A percentile compares a stretch with the other conserved stretches of the same genome.
phyloP scores from a whole-genome alignment of 92 coral and sea anemone species.

The Zoanthus solanderi region DNA sequence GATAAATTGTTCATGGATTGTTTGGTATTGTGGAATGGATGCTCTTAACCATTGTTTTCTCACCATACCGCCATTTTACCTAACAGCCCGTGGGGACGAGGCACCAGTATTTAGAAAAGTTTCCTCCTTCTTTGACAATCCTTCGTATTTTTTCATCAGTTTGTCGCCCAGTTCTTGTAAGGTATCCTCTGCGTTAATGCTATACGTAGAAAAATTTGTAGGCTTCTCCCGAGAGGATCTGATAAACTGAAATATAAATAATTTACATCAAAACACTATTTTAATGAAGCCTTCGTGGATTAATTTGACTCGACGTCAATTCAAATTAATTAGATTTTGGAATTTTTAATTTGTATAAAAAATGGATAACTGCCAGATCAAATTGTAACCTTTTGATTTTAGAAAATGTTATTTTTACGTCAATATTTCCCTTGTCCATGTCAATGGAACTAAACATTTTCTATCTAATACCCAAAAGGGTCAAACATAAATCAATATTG shows the following conservation, averaged over 20 bases:
- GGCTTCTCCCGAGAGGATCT: conserved; percentile 47
- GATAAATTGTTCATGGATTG: background rate
- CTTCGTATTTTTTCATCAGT: conserved; percentile 43
- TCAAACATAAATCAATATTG: no score
- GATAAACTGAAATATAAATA: conserved; percentile 37
- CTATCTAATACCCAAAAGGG: background rate
- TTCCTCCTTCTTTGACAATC: conserved; percentile 43
- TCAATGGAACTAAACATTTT: background rate
- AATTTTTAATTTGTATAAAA: background rate
- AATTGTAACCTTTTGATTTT: background rate
- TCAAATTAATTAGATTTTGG: background rate
- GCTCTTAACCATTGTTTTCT: conserved; percentile 2
- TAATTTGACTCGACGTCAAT: background rate
- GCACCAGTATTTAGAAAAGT: conserved; percentile 26
- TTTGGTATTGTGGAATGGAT: background rate
- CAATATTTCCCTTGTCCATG: conserved; percentile 5
- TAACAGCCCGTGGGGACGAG: conserved; percentile 23
- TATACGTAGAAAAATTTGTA: conserved; percentile 40
- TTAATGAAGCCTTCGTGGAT: conserved; percentile 7
- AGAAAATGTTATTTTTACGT: background rate
- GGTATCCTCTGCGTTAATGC: conserved; percentile 32
- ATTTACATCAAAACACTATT: background rate
- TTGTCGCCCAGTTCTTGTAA: conserved; percentile 38
- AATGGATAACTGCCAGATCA: conserved; percentile 1
- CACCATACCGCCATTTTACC: conserved; percentile 1